phyloP scores from a whole-genome alignment of 2,113 vertebrate genomes.

The Poicephalus gulielmi region DNA sequence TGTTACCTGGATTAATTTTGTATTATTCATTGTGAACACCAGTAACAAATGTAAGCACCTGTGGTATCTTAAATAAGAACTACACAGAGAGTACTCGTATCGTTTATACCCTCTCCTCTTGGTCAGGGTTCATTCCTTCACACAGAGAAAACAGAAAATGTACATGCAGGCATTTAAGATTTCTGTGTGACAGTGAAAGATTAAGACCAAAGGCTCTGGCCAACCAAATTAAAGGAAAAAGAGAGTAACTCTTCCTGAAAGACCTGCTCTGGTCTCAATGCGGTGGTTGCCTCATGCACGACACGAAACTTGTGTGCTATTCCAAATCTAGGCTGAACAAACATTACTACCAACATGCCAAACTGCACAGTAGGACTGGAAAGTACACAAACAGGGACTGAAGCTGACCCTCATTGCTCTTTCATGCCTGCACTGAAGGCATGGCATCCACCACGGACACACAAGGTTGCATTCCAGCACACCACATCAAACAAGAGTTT shows the following conservation, averaged over 20 bases:
- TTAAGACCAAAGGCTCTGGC: slow-evolving; percentile 3
- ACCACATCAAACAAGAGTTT: not conserved
- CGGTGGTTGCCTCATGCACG: not conserved
- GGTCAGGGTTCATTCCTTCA: not conserved
- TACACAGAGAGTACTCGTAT: not conserved
- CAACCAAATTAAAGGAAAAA: slow-evolving; percentile 17
- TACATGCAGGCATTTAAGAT: not conserved
- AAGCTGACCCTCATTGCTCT: not conserved
- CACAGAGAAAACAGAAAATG: not conserved
- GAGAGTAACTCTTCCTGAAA: slow-evolving; percentile 6
- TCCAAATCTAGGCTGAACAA: not conserved
- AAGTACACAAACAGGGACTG: not conserved
- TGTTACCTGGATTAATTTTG: slow-evolving; percentile 3
- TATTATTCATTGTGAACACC: not conserved
- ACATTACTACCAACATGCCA: not conserved
- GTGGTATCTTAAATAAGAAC: not conserved
- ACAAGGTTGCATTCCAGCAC: not conserved
- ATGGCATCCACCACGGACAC: not conserved
- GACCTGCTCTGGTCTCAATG: not conserved
- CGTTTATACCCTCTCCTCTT: slow-evolving; percentile 26
- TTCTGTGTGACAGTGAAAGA: not conserved
- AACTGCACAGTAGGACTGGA: not conserved
- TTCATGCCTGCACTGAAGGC: not conserved
- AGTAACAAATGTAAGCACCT: not conserved
- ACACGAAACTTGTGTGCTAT: not conserved